Evolutionary conservation across 2,888 invertebrate species (phyloP).

Genomic region (Luperina nickerlii): DNA sequence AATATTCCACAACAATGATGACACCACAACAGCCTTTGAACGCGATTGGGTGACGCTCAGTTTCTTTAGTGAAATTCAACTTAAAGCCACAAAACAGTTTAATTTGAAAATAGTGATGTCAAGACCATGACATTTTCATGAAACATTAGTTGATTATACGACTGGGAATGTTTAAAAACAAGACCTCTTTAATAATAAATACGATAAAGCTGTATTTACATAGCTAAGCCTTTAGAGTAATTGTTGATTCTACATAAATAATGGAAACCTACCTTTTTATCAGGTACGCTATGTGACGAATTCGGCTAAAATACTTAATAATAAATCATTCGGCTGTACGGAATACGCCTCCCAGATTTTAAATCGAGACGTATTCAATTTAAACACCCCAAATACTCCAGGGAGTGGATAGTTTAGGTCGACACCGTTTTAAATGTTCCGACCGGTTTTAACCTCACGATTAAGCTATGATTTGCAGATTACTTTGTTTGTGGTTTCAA

Average conservation of each 20-base stretch:
- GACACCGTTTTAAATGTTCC: slow-evolving; percentile 53
- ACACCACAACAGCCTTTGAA: neutral
- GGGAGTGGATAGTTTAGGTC: slow-evolving; percentile 46
- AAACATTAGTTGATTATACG: neutral
- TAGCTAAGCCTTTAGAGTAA: neutral
- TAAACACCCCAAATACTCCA: slow-evolving; percentile 35
- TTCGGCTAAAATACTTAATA: slow-evolving; percentile 6
- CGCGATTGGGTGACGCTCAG: neutral
- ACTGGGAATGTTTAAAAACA: neutral
- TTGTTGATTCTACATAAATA: neutral
- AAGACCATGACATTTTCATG: neutral
- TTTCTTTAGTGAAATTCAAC: neutral
- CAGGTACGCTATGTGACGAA: neutral
- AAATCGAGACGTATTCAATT: slow-evolving; percentile 48
- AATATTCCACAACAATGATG: too few relatives aligned
- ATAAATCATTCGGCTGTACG: neutral
- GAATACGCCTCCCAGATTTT: slow-evolving; percentile 21
- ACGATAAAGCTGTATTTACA: neutral
- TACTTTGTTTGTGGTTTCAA: slow-evolving; percentile 34
- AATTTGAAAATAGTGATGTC: neutral
- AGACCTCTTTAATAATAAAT: neutral
- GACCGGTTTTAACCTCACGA: slow-evolving; percentile 36
- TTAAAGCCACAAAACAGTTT: neutral
- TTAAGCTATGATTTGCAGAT: slow-evolving; percentile 48
- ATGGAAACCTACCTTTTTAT: neutral